Base-by-base conservation (phyloP, 1,140 invertebrate species). In the Ylistrum balloti region DNA sequence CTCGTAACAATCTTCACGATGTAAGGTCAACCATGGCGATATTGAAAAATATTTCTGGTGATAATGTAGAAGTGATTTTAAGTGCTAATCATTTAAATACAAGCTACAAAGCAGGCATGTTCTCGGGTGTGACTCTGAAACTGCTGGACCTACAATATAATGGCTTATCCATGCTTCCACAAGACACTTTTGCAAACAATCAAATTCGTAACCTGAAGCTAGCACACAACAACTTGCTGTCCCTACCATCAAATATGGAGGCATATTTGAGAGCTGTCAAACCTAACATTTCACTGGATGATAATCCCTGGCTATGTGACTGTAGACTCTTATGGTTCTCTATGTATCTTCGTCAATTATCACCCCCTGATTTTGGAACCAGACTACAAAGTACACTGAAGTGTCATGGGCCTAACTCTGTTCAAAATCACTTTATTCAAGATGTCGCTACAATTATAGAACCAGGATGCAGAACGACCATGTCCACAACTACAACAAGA, bases 311-410 rank as follows among this genome's bases (percentile, higher is more conserved):
- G 93, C 28, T 45, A 34, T 95, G 94, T 91, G 91, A 94, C 91
- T 95, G 94, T 91, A 88, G 88, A 45, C 87, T 92, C 13, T 74
- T 93, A 32, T 94, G 94, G 94, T 41, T 95, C 86, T 88, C 92
- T 10, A 48, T 88, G 0, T 93, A 92, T 86, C 48, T 94, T 1
- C 33, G 33, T 17, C 22, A 74, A n/a, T 74, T 74, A 74, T 74
- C 56, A 28, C 56, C 56, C n/a, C 56, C 56, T 74, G 56, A 74
- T 74, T 11, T 74, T 1, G 56, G 56, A 5, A 74, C 56, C 0
- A 74, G 56, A 74, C 56, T 74, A 9, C 56, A 74, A 11, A 74
- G 56, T 74, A 74, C 15, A 7, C 56, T 74, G 17, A 22, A n/a
- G 17, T 74, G 56, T 28, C n/a, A 1, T 1, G 56, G 22, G 56